phyloP scores from a whole-genome alignment of 64 coral and sea anemone species.

The Actinia tenebrosa region DNA sequence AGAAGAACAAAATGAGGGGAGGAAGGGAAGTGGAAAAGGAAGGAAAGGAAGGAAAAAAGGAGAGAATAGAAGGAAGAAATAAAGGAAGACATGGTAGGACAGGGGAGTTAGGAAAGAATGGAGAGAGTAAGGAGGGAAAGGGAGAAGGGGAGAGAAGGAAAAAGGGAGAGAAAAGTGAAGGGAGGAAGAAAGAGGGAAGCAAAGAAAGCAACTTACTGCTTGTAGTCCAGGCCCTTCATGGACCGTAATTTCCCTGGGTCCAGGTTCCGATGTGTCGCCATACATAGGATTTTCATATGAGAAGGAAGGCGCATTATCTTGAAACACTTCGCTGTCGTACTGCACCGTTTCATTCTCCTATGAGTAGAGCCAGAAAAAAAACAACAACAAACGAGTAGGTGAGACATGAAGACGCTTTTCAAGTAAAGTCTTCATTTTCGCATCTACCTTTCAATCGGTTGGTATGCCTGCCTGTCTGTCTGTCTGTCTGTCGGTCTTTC shows the following conservation, averaged over 20 bases:
- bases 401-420: background rate
- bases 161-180: background rate
- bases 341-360: slow-evolving; percentile 15
- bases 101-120: background rate
- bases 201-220: background rate
- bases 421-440: background rate
- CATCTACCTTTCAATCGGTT: no score
- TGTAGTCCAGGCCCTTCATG: background rate
- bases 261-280: background rate
- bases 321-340: slow-evolving; percentile 9
- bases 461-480: no score
- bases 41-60: background rate
- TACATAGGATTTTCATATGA: slow-evolving; percentile 12
- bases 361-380: background rate
- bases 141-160: background rate
- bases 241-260: background rate
- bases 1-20: background rate
- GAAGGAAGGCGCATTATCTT: background rate
- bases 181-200: background rate
- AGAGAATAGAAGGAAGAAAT: background rate
- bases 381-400: background rate
- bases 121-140: background rate
- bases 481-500: no score
- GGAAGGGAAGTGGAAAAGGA: background rate
- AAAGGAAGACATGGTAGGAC: background rate